Evolutionary conservation across 1,140 invertebrate genomes (phyloP).

Genomic region (Manduca sexta): DNA sequence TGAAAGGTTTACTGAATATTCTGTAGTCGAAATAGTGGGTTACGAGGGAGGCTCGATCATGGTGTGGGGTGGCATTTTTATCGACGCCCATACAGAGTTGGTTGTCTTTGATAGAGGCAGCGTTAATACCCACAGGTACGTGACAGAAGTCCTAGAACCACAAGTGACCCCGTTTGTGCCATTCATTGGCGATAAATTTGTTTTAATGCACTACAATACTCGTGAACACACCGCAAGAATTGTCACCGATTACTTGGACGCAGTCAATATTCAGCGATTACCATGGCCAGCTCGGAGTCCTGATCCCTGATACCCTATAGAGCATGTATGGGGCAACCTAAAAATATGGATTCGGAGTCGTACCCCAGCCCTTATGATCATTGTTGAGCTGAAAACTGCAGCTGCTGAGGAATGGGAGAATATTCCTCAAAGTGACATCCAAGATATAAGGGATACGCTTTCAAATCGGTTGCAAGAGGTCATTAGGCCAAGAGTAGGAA

Average conservation of each 20-base stretch:
- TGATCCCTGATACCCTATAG: conserved; percentile 8
- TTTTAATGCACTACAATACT: conserved; percentile 20
- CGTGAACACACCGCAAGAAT: conserved; percentile 9
- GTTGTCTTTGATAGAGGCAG: conserved; percentile 13
- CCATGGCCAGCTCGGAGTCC: conserved; percentile 7
- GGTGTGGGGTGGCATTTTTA: conserved; percentile 17
- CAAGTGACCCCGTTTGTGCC: conserved; percentile 7
- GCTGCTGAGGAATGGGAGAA: conserved; percentile 16
- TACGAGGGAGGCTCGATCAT: conserved; percentile 9
- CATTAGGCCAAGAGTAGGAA: conserved; percentile 16
- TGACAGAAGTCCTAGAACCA: conserved; percentile 2
- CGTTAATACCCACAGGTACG: conserved; percentile 11
- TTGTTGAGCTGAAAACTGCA: conserved; percentile 12
- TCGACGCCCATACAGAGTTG: conserved; percentile 12
- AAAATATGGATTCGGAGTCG: conserved; percentile 10
- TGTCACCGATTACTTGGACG: conserved; percentile 11
- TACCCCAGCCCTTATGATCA: conserved; percentile 1
- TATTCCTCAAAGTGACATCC: conserved; percentile 11
- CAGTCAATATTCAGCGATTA: not conserved
- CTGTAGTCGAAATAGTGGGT: conserved; percentile 14
- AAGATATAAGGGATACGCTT: conserved; percentile 9
- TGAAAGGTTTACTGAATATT: conserved; percentile 9
- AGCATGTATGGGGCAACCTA: conserved; percentile 14
- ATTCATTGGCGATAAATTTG: conserved; percentile 13
- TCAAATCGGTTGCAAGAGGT: conserved; percentile 18